phyloP scores from a whole-genome alignment of 2,113 vertebrate species.

The Pardalotus punctatus region DNA sequence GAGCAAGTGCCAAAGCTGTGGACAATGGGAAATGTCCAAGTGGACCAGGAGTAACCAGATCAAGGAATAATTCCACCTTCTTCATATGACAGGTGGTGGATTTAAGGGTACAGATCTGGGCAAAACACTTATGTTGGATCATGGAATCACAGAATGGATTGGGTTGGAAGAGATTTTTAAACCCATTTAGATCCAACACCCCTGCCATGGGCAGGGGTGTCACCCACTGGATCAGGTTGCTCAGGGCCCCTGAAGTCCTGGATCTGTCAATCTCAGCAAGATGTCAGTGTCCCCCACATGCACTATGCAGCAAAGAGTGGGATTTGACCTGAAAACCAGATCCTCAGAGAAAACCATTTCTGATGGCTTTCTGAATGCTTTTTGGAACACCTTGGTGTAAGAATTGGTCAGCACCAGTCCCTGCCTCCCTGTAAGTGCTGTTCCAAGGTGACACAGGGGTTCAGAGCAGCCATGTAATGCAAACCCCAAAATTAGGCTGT shows the following conservation, averaged over 20 bases:
- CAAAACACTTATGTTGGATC: not conserved
- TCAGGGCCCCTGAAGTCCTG: not conserved
- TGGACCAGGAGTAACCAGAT: not conserved
- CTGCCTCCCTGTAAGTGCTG: not conserved
- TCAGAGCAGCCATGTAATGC: not conserved
- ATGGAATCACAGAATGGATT: not conserved
- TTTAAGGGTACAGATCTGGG: not conserved
- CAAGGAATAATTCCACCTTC: not conserved
- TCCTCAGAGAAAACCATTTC: not conserved
- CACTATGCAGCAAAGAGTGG: not conserved
- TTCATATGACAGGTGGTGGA: not conserved
- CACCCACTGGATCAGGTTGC: not conserved
- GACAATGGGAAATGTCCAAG: fast-evolving
- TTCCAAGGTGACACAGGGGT: not conserved
- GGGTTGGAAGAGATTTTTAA: not conserved
- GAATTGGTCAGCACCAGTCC: not conserved
- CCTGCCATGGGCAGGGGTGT: not conserved
- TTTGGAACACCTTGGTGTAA: not conserved
- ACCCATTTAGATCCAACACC: not conserved
- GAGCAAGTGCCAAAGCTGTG: not conserved
- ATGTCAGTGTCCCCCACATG: fast-evolving
- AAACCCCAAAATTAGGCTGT: not conserved
- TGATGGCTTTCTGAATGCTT: not conserved
- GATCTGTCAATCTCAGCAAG: not conserved
- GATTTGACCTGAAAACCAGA: not conserved